Base-by-base conservation (phyloP, 2,797 vertebrate genomes). In the Arvicola amphibius region DNA sequence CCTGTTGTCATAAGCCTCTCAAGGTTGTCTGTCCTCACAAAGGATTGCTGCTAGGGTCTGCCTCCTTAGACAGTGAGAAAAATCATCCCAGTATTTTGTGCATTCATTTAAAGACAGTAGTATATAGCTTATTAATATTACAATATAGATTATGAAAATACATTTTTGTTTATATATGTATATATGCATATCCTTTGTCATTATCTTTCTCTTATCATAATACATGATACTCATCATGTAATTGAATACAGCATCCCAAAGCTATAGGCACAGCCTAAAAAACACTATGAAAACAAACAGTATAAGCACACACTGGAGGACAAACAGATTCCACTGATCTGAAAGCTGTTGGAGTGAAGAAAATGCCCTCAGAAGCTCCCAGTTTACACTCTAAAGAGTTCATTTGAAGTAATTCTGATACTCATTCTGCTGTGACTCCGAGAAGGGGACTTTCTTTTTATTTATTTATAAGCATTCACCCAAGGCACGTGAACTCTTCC, bases 61-160 rank as follows among this genome's bases (percentile, higher is more conserved):
- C 79, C 6, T 56, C 11, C 2, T 40, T 34, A 0, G 0, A 79
- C 0, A 29, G 9, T 37, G 1, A 29, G 51, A 86, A 91, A 84
- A 84, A 43, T 27, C 51, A 79, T 1, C 65, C 0, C 4, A 48
- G 32, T 46, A 61, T 29, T 80, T 37, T 25, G 4, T 53, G 7
- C 78, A 34, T 88, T 87, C 40, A 65, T 73, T 94, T 92, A 48
- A 85, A 78, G 91, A 71, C 3, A 71, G 46, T 61, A 92, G 56
- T 71, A 34, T 0, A 37, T 63, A 90, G 4, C 6, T 67, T 79
- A 6, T 48, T 88, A 87, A 79, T 65, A 59, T 83, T 94, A 71
- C 25, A 87, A 90, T 84, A 5, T 5, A 73, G 5, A 96, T 43
- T 90, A 76, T 16, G 25, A 14, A 34, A 73, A n/a, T 59, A 2